Conservation (phyloP, 1,140 invertebrate species). For the Heliconius melpomene region DNA sequence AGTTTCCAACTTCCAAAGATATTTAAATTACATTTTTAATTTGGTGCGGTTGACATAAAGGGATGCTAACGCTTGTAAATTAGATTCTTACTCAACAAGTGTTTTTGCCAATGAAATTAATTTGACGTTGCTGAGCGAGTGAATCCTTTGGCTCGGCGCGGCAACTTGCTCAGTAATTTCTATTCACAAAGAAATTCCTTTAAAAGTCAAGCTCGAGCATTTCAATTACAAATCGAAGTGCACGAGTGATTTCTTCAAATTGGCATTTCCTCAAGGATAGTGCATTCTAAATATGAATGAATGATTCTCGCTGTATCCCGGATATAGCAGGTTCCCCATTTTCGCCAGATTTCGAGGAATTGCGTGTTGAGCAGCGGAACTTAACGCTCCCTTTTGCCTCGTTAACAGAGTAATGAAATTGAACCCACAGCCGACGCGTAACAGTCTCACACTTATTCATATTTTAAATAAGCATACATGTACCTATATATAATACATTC, state of each 20-base stretch:
- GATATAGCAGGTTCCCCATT: too few relatives aligned
- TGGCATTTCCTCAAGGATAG: not conserved
- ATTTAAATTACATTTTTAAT: constrained; percentile 10
- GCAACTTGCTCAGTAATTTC: constrained; percentile 4
- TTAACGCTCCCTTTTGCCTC: too few relatives aligned
- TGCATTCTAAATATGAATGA: not conserved
- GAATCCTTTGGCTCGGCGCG: constrained; percentile 8
- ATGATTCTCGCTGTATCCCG: too few relatives aligned
- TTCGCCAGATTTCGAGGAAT: too few relatives aligned
- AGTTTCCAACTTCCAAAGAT: not conserved
- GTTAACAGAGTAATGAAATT: too few relatives aligned
- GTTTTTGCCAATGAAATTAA: constrained; percentile 20
- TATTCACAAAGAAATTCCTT: constrained; percentile 18
- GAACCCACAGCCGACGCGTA: too few relatives aligned
- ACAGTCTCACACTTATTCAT: too few relatives aligned
- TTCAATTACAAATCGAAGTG: constrained; percentile 16
- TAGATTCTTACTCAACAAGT: constrained; percentile 21
- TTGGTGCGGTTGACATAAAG: constrained; percentile 10
- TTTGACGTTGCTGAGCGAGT: constrained; percentile 39
- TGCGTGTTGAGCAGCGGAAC: too few relatives aligned
- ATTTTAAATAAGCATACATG: too few relatives aligned
- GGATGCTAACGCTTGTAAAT: constrained; percentile 13
- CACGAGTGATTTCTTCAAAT: constrained; percentile 9
- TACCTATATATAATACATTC: too few relatives aligned
- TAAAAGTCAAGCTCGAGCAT: constrained; percentile 17